phyloP scores from a whole-genome alignment of 2,113 vertebrate genomes.

The Ammodytes dubius region DNA sequence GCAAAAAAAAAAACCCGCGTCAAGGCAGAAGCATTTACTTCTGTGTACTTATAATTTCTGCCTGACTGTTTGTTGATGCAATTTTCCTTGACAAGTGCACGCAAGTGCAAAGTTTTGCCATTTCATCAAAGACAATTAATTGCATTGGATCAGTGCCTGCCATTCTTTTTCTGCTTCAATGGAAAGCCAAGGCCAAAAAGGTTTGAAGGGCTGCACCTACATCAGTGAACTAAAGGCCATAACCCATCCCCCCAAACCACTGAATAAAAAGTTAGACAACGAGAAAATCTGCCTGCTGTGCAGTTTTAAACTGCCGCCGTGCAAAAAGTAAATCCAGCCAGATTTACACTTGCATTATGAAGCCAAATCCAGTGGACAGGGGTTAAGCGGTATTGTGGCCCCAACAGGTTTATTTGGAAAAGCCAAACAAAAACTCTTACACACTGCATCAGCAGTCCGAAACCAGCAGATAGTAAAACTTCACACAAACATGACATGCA shows the following conservation, averaged over 20 bases:
- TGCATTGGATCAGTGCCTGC: not conserved
- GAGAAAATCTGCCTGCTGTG: conserved; percentile 61
- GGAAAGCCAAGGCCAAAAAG: not conserved
- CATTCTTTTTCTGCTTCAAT: not conserved
- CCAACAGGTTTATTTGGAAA: not conserved
- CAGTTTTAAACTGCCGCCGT: conserved; percentile 46
- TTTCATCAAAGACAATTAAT: not conserved
- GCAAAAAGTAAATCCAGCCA: conserved; percentile 61
- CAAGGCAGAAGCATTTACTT: not conserved
- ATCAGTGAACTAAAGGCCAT: not conserved
- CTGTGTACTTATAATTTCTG: not conserved
- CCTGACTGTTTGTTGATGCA: not conserved
- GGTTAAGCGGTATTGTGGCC: not conserved
- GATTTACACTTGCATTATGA: conserved; percentile 51
- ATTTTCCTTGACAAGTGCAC: not conserved
- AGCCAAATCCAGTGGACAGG: conserved; percentile 29
- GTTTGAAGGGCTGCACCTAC: not conserved
- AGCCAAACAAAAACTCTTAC: too few species aligned
- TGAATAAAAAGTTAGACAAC: conserved; percentile 50
- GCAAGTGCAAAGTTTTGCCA: not conserved
- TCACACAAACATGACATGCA: not conserved
- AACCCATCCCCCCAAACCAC: conserved; percentile 1
- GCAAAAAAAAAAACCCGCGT: not conserved
- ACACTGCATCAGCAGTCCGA: not conserved
- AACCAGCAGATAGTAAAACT: not conserved